Evolutionary conservation across 1,140 invertebrate species (phyloP).

Genomic region (Sinella curviseta): DNA sequence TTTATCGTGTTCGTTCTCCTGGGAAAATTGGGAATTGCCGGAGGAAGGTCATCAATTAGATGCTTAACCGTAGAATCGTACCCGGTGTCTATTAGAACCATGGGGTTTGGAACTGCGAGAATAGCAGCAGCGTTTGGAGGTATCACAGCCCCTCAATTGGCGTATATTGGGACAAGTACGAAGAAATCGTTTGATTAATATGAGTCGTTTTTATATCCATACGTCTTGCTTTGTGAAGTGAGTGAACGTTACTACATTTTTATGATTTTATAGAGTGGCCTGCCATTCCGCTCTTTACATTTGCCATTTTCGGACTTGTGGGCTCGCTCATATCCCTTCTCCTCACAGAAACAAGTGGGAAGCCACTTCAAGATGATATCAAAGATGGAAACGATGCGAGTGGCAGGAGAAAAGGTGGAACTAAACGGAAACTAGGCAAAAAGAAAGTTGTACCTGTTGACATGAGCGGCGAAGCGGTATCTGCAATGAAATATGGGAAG

Average conservation of each 20-base stretch:
- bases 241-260: not conserved
- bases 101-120: constrained; percentile 9
- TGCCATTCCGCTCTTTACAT: constrained; percentile 33
- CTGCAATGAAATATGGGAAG: not conserved
- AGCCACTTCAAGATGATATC: constrained; percentile 29
- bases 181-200: not conserved
- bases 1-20: constrained; percentile 2
- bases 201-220: not conserved
- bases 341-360: constrained; percentile 36
- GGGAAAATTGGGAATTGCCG: constrained; percentile 28
- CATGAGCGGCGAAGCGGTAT: not conserved
- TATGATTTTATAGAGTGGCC: constrained; percentile 31
- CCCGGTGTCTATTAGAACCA: not conserved
- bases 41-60: constrained; percentile 7
- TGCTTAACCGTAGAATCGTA: not conserved
- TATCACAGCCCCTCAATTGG: not conserved
- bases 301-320: constrained; percentile 19
- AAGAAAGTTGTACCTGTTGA: not conserved
- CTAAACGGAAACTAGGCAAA: not conserved
- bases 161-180: constrained; percentile 1
- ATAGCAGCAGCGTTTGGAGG: constrained; percentile 6
- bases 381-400: not conserved
- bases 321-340: constrained; percentile 33
- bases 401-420: not conserved
- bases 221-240: not conserved